Evolutionary conservation across 1,140 invertebrate genomes (phyloP).

Genomic region (Colletes latitarsis): DNA sequence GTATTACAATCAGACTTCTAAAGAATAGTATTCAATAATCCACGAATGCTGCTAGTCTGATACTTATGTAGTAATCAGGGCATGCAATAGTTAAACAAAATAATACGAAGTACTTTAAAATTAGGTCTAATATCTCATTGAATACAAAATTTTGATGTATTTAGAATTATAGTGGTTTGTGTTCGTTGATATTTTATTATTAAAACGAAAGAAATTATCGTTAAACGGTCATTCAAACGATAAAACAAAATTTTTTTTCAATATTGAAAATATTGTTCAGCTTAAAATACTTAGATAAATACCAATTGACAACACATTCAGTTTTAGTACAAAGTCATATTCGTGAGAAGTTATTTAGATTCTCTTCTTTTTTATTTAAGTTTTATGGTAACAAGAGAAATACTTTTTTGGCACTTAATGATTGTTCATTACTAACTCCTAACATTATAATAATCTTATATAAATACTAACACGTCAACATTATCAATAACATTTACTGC

Average conservation of each 20-base stretch:
- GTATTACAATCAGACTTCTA: not conserved
- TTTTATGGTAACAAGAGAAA: not conserved
- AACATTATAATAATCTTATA: slow-evolving; percentile 41
- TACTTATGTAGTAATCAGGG: slow-evolving; percentile 27
- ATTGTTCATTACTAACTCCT: slow-evolving; percentile 12
- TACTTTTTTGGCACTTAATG: not conserved
- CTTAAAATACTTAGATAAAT: not conserved
- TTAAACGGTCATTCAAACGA: not conserved
- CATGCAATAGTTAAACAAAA: slow-evolving; percentile 22
- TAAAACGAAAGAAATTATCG: not conserved
- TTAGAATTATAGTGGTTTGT: not conserved
- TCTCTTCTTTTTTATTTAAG: slow-evolving; percentile 3
- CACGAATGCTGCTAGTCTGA: slow-evolving; percentile 27
- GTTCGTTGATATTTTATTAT: not conserved
- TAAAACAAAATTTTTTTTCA: not conserved
- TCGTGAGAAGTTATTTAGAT: slow-evolving; percentile 33
- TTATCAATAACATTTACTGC: slow-evolving; percentile 59
- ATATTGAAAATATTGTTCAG: slow-evolving; percentile 11
- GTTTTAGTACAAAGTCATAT: slow-evolving; percentile 29
- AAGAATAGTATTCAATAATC: slow-evolving; percentile 14
- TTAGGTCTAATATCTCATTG: not conserved
- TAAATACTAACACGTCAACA: slow-evolving; percentile 42
- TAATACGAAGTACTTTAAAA: slow-evolving; percentile 10
- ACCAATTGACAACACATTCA: not conserved
- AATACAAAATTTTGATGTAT: not conserved